Conservation (phyloP, 2,113 vertebrate species). For the Scophthalmus maximus region DNA sequence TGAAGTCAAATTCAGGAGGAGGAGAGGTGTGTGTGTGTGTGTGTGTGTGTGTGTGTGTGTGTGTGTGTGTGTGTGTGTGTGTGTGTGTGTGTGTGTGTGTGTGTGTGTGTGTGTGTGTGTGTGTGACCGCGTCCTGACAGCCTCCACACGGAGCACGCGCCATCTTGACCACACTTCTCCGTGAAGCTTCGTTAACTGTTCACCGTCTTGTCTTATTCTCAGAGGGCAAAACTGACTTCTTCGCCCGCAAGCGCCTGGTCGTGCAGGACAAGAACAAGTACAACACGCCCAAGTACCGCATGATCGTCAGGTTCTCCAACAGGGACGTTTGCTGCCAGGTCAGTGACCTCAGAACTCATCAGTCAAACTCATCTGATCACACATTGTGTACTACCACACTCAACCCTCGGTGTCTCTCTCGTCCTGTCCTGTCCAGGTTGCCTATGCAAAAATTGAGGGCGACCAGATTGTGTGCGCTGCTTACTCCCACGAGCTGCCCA, state of each 20-base stretch:
- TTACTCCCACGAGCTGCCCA: slow-evolving; percentile 95
- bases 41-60: too few species aligned
- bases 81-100: too few species aligned
- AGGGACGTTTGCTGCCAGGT: slow-evolving; percentile 99
- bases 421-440: slow-evolving; percentile 83
- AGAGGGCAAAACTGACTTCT: slow-evolving; percentile 99
- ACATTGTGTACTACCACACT: neutral
- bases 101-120: too few species aligned
- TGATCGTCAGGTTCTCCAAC: slow-evolving; percentile 97
- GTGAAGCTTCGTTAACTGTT: neutral
- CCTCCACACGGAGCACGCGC: too few species aligned
- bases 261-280: slow-evolving; percentile 99
- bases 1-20: slow-evolving; percentile 97
- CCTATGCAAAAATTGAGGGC: slow-evolving; percentile 96
- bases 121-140: too few species aligned
- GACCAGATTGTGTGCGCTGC: slow-evolving; percentile 96
- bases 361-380: too few species aligned
- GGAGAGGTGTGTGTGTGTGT: slow-evolving; percentile 92
- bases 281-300: slow-evolving; percentile 97
- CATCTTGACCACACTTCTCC: too few species aligned
- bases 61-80: too few species aligned
- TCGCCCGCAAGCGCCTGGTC: slow-evolving; percentile 94
- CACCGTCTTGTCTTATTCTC: slow-evolving; percentile 1
- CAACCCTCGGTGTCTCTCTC: neutral
- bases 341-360: slow-evolving; percentile 18